These are phyloP conservation scores for Girardia tigrina DNA, from an alignment of 2,888 invertebrate species.

Conservation along the genomic window DNA sequence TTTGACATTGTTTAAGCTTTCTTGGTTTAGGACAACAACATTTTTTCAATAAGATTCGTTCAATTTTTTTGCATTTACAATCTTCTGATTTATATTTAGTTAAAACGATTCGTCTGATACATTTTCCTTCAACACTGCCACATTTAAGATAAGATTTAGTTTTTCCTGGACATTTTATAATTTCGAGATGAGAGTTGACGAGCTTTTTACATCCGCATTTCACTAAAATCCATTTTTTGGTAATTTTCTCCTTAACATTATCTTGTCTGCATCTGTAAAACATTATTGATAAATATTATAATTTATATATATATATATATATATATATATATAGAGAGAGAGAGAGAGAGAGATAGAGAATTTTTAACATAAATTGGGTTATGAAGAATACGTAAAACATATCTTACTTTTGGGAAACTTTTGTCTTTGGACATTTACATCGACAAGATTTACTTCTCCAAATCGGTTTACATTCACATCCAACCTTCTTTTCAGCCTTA, in stretches of 20 bases:
- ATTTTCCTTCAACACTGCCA: constrained; percentile 12
- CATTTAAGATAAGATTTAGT: constrained; percentile 19
- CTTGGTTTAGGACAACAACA: constrained; percentile 33
- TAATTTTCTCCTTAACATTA: background rate
- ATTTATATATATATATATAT: too few relatives aligned
- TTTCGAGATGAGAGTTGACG: background rate
- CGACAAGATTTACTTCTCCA: background rate
- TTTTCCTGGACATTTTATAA: background rate
- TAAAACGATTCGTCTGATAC: background rate
- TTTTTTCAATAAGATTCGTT: background rate
- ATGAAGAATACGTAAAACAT: too few relatives aligned
- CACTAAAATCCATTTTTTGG: background rate
- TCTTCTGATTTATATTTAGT: background rate
- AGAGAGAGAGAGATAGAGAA: too few relatives aligned
- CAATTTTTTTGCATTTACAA: constrained; percentile 16
- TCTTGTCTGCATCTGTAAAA: background rate
- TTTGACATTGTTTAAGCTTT: constrained; percentile 25
- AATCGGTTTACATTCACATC: background rate
- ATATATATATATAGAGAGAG: too few relatives aligned
- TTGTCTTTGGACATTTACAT: background rate
- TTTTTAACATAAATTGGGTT: too few relatives aligned
- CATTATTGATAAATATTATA: background rate
- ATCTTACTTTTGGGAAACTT: background rate
- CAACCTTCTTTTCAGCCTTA: background rate
- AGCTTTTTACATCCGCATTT: constrained; percentile 18